phyloP scores from a whole-genome alignment of 2,888 invertebrate genomes.

The Mesopsocus fuscifrons region DNA sequence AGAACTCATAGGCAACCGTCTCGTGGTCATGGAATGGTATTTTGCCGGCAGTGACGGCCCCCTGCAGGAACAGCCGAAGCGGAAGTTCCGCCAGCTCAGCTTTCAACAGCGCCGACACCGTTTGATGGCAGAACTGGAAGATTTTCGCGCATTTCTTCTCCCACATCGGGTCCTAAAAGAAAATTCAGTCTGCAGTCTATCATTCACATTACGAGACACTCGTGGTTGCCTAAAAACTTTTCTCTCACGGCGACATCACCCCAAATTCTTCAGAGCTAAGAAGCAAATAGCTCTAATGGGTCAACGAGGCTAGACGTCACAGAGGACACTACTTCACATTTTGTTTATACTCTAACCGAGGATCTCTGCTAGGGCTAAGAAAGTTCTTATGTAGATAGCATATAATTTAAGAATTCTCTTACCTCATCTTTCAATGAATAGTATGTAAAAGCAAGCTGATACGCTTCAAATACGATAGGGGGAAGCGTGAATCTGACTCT shows the following conservation, averaged over 20 bases:
- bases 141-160: slow-evolving; percentile 97
- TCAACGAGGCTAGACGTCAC: too few species aligned
- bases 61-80: slow-evolving; percentile 83
- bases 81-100: slow-evolving; percentile 90
- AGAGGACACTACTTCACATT: too few species aligned
- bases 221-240: too few species aligned
- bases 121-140: slow-evolving; percentile 94
- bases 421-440: slow-evolving; percentile 55
- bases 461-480: slow-evolving; percentile 86
- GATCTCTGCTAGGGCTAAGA: too few species aligned
- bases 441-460: slow-evolving; percentile 70
- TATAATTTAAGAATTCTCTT: too few species aligned
- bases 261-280: too few species aligned
- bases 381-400: too few species aligned
- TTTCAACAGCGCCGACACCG: slow-evolving; percentile 83
- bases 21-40: slow-evolving; percentile 90
- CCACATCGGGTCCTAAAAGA: slow-evolving; percentile 78
- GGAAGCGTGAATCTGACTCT: slow-evolving; percentile 84
- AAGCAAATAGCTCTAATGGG: too few species aligned
- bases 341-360: too few species aligned
- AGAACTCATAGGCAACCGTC: slow-evolving; percentile 94
- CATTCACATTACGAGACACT: slow-evolving; percentile 1
- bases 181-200: too few species aligned
- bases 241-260: too few species aligned
- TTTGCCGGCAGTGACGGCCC: slow-evolving; percentile 80